These are phyloP conservation scores for Progne subis DNA, from an alignment of 2,113 vertebrate species.

Conservation along the genomic window DNA sequence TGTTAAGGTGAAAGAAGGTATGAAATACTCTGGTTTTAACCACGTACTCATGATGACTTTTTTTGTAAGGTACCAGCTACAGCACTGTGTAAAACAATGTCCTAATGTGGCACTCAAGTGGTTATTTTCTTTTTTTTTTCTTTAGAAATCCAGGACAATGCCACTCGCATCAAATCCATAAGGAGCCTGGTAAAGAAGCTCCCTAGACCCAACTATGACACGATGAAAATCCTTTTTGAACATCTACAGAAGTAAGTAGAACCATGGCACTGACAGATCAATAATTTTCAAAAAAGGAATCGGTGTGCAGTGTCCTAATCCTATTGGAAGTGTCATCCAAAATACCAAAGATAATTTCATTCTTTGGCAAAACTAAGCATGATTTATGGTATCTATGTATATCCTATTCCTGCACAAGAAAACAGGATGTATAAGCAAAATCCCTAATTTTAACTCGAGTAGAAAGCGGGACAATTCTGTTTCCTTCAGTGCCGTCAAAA, in stretches of 20 bases:
- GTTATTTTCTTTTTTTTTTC: neutral
- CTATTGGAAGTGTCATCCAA: neutral
- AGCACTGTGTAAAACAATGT: neutral
- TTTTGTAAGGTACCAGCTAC: neutral
- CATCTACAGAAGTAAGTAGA: constrained; percentile 88
- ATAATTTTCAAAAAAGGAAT: neutral
- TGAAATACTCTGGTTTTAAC: neutral
- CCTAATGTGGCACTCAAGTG: neutral
- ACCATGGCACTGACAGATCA: neutral
- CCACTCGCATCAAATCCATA: constrained; percentile 77
- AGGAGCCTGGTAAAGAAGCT: constrained; percentile 84
- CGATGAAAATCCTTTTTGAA: constrained; percentile 89
- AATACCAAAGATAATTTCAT: neutral
- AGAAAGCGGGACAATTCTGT: neutral
- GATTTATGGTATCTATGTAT: neutral
- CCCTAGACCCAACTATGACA: constrained; percentile 88
- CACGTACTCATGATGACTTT: neutral
- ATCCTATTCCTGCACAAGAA: neutral
- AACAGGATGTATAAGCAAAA: neutral
- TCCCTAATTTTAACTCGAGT: accelerated
- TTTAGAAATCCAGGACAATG: constrained; percentile 83
- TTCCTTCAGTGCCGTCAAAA: neutral
- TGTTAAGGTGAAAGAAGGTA: neutral
- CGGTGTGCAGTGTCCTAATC: neutral
- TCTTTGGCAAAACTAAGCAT: neutral